Evolutionary conservation across 2,113 vertebrate genomes (phyloP).

Genomic region (Festucalex cinctus): DNA sequence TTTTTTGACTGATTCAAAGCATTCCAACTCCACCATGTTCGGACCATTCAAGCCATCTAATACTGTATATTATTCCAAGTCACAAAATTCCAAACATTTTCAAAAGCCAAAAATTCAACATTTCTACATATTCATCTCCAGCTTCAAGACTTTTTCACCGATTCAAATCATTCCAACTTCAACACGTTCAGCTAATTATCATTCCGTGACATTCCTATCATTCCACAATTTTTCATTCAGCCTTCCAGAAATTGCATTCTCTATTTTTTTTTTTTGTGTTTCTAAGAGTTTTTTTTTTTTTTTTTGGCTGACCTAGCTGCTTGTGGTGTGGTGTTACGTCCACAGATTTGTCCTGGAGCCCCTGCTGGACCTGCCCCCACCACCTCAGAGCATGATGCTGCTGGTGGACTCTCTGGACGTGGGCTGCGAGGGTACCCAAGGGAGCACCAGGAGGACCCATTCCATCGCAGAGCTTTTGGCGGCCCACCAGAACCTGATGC

Average conservation of each 20-base stretch:
- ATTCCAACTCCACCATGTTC: no score
- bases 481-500: constrained; percentile 71
- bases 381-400: constrained; percentile 70
- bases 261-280: constrained; percentile 5
- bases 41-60: no score
- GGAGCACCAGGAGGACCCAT: constrained; percentile 26
- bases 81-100: no score
- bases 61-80: no score
- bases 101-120: no score
- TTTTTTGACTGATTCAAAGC: no score
- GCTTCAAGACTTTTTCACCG: neutral
- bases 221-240: no score
- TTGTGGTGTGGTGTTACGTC: constrained; percentile 5
- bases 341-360: constrained; percentile 72
- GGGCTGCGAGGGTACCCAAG: constrained; percentile 22
- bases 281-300: constrained; percentile 6
- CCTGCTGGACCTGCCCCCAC: constrained; percentile 70
- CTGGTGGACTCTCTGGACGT: constrained; percentile 76
- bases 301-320: neutral
- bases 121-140: no score
- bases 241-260: no score
- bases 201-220: no score
- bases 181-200: no score
- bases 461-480: constrained; percentile 74
- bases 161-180: neutral